Base-by-base conservation (phyloP, 2,888 invertebrate species). In the Sminthurinus aureus region DNA sequence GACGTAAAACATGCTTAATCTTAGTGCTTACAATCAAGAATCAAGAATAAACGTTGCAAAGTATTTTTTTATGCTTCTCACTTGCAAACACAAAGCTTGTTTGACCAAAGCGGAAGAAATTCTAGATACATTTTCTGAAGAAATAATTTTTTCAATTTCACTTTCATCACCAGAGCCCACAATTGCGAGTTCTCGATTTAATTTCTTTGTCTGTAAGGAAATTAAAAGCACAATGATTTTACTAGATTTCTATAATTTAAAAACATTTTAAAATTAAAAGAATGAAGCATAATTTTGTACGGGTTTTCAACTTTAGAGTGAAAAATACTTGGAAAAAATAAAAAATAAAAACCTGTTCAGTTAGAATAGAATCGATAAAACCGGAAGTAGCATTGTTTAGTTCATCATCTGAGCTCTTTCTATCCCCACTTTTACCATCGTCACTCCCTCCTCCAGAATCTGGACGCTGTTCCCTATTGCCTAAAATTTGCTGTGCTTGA, bases 121-220 rank as follows among this genome's bases (percentile, higher is more conserved):
- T 26, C 81, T 13, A 0, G 81, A 81, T 0, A 81, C 73, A 75
- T 74, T 75, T 20, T 58, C 81, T 15, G 1, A 0, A n/a, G 74
- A 64, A 73, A 81, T 22, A 24, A 26, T 26, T 13, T 15, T 8
- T n/a, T 4, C 24, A 20, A 74, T 22, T 2, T 8, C 64, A 12
- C 26, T 26, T 22, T 81, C 81, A 20, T 75, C 81, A n/a, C 81
- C 81, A 0, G 73, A 81, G 8, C 74, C 81, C 8, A 73, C 81
- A 0, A 51, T 52, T 50, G 22, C 22, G n/a, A 58, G 18, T 51
- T 81, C 81, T 13, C n/a, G 11, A 13, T 15, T 8, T 15, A 81
- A 50, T 52, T 81, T 81, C 0, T 20, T 9, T 67, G 22, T 69
- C 79, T 79, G 15, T n/a, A 66, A 66, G 4, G 9, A 66, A n/a